Base-by-base conservation (phyloP, 2,113 vertebrate species). In the Oceanodroma tethys region DNA sequence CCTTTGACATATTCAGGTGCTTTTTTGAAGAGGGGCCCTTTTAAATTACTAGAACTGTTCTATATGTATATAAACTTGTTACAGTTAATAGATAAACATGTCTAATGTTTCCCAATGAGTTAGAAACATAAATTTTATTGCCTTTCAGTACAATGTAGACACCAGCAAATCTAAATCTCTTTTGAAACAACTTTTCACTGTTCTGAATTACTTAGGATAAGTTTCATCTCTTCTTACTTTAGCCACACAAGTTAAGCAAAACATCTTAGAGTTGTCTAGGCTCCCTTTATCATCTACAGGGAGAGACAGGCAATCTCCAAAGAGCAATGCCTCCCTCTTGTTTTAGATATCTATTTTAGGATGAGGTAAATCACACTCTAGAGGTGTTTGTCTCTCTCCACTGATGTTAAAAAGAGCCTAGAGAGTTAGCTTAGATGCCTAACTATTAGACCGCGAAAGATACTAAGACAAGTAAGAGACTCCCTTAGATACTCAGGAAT, bases 271-370 rank as follows among this genome's bases (percentile, higher is more conserved):
- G 82, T 71, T 88, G 19, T 60, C 42, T 96, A 63, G 32, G 32
- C 5, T 92, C 15, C n/a, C 45, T 88, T 95, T 81, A 67, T 94
- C 59, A 74, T 18, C 50, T 59, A 27, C 29, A 86, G n/a, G 16
- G 55, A 88, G 62, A 92, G 72, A 74, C 11, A 71, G 22, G 22
- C n/a, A 91, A 95, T 70, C 59, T 92, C 83, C 50, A 74, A 66
- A 88, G 79, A 71, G 26, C 12, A 86, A 38, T 74, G 29, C 10
- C 17, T 91, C 32, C 32, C 25, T 93, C 68, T 91, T 86, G 59
- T 50, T 96, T 71, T 79, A 88, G 67, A 38, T 81, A 74, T 55
- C 76, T 96, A 30, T 88, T 96, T 96, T 86, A 83, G 32, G 82
- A 74, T 81, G 36, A 88, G 21, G 13, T 88, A 83, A 90, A 81